Evolutionary conservation across 1,140 invertebrate species (phyloP).

Genomic region (Whitmania pigra): DNA sequence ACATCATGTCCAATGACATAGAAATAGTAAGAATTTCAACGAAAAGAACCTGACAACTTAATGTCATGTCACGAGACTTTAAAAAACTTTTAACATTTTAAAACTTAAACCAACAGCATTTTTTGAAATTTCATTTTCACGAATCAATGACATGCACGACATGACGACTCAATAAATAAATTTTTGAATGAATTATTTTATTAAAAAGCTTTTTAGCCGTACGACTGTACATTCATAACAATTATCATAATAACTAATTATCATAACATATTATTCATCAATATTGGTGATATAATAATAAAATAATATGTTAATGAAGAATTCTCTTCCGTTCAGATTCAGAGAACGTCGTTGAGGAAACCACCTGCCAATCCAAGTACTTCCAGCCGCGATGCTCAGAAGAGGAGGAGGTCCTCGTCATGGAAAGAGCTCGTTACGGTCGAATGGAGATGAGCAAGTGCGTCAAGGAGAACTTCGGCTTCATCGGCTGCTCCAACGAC

Average conservation of each 20-base stretch:
- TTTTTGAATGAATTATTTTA: not conserved
- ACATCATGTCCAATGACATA: not conserved
- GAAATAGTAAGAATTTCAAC: not conserved
- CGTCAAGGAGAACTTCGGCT: conserved; percentile 23
- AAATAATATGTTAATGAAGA: not conserved
- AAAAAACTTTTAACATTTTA: too few species aligned
- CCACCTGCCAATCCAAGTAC: conserved; percentile 15
- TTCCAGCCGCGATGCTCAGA: conserved; percentile 7
- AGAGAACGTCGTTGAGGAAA: not conserved
- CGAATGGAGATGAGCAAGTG: conserved; percentile 19
- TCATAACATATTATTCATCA: not conserved
- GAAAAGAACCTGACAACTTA: not conserved
- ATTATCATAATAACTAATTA: not conserved
- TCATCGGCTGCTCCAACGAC: conserved; percentile 23
- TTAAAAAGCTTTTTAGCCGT: not conserved
- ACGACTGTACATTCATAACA: not conserved
- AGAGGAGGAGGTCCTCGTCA: conserved; percentile 4
- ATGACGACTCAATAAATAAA: too few species aligned
- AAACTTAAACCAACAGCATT: too few species aligned
- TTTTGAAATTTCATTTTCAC: not conserved
- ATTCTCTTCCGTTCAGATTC: too few species aligned
- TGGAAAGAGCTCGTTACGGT: conserved; percentile 17
- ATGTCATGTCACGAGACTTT: too few species aligned
- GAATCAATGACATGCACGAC: too few species aligned
- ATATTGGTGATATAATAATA: not conserved